Evolutionary conservation across 2,888 invertebrate species (phyloP).

Genomic region (Meliscaeva auricollis): DNA sequence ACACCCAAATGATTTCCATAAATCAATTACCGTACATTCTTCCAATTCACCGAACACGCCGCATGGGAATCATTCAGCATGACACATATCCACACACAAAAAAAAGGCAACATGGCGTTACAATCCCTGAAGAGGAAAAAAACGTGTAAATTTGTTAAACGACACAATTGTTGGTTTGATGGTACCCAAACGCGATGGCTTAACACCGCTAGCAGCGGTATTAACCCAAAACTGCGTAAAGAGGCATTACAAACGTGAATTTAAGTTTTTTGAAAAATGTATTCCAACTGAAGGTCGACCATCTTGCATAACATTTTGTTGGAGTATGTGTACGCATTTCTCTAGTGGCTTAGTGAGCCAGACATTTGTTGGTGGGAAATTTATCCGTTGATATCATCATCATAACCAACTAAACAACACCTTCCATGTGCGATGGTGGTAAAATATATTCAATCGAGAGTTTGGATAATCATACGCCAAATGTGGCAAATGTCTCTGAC

Average conservation of each 20-base stretch:
- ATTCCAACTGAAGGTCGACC: slow-evolving; percentile 25
- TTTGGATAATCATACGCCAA: slow-evolving; percentile 58
- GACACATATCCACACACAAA: background rate
- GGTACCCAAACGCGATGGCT: slow-evolving; percentile 12
- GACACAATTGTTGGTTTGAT: background rate
- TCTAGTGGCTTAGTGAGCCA: background rate
- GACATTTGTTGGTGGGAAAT: slow-evolving; percentile 23
- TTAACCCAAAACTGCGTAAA: too few relatives aligned
- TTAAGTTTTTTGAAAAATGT: background rate
- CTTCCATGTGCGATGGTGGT: slow-evolving; percentile 15
- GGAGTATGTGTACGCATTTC: slow-evolving; percentile 18
- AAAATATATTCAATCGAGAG: slow-evolving; percentile 47
- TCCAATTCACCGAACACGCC: background rate
- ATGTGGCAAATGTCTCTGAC: slow-evolving; percentile 40
- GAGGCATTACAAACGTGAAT: background rate
- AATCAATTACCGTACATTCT: slow-evolving; percentile 28
- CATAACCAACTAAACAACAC: background rate
- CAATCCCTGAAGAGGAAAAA: slow-evolving; percentile 10
- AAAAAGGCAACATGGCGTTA: slow-evolving; percentile 24
- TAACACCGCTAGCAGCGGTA: background rate
- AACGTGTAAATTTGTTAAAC: slow-evolving; percentile 35
- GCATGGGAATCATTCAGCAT: slow-evolving; percentile 19
- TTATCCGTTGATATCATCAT: background rate
- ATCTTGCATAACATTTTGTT: slow-evolving; percentile 24
- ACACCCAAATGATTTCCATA: slow-evolving; percentile 24